These are phyloP conservation scores for Macrotis lagotis DNA, from an alignment of 2,113 vertebrate genomes.

Conservation along the genomic window DNA sequence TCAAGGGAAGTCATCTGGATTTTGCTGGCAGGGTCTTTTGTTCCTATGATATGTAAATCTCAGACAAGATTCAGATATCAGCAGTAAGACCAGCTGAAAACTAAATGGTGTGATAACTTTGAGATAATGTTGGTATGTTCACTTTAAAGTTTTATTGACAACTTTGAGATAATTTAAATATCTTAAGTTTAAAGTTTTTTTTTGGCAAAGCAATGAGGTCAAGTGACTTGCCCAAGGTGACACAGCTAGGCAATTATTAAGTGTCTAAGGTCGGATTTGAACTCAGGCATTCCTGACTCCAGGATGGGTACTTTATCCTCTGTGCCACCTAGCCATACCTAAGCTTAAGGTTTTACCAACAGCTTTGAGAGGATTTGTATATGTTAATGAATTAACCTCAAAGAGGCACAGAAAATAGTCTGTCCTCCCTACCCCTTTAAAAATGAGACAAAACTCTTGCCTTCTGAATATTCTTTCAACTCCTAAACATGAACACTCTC, in stretches of 20 bases:
- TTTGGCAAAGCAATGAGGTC: too few species aligned
- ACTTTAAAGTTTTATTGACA: too few species aligned
- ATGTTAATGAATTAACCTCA: not conserved
- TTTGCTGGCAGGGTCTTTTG: not conserved
- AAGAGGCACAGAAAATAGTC: not conserved
- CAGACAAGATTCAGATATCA: not conserved
- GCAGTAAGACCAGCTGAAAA: not conserved
- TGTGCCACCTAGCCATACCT: too few species aligned
- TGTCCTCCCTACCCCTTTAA: not conserved
- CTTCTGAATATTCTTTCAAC: not conserved
- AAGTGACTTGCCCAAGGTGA: too few species aligned
- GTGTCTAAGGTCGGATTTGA: too few species aligned
- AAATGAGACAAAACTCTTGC: not conserved
- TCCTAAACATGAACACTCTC: not conserved
- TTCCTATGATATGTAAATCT: not conserved
- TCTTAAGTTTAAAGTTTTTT: not conserved
- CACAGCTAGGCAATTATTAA: too few species aligned
- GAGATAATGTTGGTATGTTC: too few species aligned
- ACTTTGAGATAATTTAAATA: too few species aligned
- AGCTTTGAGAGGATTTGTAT: not conserved
- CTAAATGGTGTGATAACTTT: not conserved
- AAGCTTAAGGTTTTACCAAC: not conserved
- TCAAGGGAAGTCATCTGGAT: not conserved
- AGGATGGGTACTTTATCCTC: too few species aligned
- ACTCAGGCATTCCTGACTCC: too few species aligned